phyloP scores from a whole-genome alignment of 2,888 invertebrate genomes.

The Dynastes hyllus region DNA sequence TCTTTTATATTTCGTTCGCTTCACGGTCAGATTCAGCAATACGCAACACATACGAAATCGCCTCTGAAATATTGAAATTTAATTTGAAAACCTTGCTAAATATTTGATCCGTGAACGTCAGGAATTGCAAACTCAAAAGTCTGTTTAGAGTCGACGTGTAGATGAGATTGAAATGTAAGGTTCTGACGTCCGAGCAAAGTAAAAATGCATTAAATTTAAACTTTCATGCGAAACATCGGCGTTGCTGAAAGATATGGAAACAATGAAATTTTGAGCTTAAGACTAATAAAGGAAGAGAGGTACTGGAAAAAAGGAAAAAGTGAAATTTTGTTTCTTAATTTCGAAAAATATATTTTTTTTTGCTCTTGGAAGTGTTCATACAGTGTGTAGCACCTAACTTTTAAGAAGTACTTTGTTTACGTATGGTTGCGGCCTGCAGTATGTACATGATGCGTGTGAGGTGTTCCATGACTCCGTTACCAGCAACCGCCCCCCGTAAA shows the following conservation, averaged over 20 bases:
- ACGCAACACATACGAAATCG: conserved; percentile 39
- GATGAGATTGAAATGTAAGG: conserved; percentile 43
- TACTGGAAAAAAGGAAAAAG: no score
- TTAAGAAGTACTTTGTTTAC: no score
- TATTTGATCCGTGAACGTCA: conserved; percentile 44
- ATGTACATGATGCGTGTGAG: no score
- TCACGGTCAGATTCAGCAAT: conserved; percentile 15
- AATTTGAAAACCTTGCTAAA: conserved; percentile 48
- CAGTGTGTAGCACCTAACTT: no score
- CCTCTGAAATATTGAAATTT: conserved; percentile 51
- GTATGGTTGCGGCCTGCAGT: no score
- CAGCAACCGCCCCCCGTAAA: no score
- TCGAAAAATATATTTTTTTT: no score
- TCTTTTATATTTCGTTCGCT: conserved; percentile 21
- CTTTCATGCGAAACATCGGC: conserved; percentile 50
- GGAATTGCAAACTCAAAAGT: conserved; percentile 44
- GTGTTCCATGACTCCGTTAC: no score
- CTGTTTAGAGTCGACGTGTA: conserved; percentile 44
- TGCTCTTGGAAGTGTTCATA: no score
- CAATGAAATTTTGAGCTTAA: conserved; percentile 18
- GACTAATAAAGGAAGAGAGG: not conserved
- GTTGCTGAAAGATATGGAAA: conserved; percentile 30
- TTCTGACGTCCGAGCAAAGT: conserved; percentile 38
- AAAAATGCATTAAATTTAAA: conserved; percentile 50
- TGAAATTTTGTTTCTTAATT: no score